phyloP scores from a whole-genome alignment of 2,888 invertebrate genomes.

The Mactromeris polynyma region DNA sequence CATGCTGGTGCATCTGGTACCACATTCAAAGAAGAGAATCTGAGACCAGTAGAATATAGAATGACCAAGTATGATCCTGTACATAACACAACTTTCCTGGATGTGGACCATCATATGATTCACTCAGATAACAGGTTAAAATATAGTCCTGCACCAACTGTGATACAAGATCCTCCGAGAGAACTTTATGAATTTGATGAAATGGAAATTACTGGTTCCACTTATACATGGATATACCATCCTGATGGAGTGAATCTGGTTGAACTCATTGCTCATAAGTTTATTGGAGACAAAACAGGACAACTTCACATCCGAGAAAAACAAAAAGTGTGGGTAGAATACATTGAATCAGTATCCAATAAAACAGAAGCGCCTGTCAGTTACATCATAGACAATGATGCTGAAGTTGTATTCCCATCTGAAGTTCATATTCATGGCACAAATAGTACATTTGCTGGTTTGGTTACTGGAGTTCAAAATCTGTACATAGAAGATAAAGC shows the following conservation, averaged over 20 bases:
- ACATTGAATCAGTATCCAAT: constrained; percentile 77
- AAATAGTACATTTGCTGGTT: constrained; percentile 76
- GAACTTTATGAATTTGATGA: constrained; percentile 78
- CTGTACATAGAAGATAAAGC: constrained; percentile 75
- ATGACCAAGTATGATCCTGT: constrained; percentile 78
- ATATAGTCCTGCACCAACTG: constrained; percentile 74
- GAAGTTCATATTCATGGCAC: constrained; percentile 81
- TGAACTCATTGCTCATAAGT: constrained; percentile 73
- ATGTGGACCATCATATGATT: constrained; percentile 77
- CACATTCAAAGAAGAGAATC: constrained; percentile 79
- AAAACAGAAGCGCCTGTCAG: constrained; percentile 80
- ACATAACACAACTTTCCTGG: constrained; percentile 77
- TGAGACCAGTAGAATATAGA: constrained; percentile 77
- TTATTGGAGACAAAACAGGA: constrained; percentile 81
- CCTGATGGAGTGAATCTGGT: constrained; percentile 66
- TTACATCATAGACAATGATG: constrained; percentile 76
- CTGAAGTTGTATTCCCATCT: constrained; percentile 77
- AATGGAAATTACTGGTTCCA: constrained; percentile 77
- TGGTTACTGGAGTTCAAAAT: constrained; percentile 74
- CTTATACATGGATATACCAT: constrained; percentile 75
- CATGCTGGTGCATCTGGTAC: constrained; percentile 81
- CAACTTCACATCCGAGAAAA: constrained; percentile 73
- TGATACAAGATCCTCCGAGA: constrained; percentile 73
- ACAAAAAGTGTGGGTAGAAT: constrained; percentile 78
- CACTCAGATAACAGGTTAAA: constrained; percentile 74